Conservation (phyloP, 2,888 invertebrate species). For the Acrobasis suavella region DNA sequence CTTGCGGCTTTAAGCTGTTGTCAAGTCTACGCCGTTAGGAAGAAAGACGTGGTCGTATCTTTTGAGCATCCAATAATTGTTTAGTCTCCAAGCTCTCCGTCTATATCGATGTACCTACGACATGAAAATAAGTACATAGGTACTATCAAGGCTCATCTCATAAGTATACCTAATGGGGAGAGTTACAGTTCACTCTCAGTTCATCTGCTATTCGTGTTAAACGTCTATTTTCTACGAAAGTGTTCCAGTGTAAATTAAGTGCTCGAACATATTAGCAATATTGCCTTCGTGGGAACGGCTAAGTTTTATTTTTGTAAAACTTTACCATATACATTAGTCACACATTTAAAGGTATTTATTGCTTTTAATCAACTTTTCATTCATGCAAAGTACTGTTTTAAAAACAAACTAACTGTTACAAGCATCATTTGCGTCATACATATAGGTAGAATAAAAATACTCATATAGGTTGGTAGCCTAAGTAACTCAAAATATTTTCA, state of each 20-base stretch:
- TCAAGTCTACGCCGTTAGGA: too few relatives aligned
- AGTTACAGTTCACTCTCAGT: constrained; percentile 8
- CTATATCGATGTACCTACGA: background rate
- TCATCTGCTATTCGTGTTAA: constrained; percentile 4
- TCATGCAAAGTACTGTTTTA: too few relatives aligned
- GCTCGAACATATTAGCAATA: background rate
- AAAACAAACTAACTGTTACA: too few relatives aligned
- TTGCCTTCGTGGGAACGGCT: background rate
- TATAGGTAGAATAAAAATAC: too few relatives aligned
- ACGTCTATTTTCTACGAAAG: background rate
- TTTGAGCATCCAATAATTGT: background rate
- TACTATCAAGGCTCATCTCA: background rate
- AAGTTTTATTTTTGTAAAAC: background rate
- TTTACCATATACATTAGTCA: too few relatives aligned
- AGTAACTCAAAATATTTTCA: too few relatives aligned
- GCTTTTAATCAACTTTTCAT: too few relatives aligned
- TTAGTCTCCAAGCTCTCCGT: background rate
- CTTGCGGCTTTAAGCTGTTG: too few relatives aligned
- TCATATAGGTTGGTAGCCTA: too few relatives aligned
- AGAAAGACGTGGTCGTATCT: too few relatives aligned
- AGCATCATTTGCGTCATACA: too few relatives aligned
- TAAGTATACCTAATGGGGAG: constrained; percentile 9
- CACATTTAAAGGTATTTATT: too few relatives aligned
- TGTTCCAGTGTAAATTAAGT: background rate
- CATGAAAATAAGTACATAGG: background rate